phyloP scores from a whole-genome alignment of 2,113 vertebrate species.

The Crocuta crocuta region DNA sequence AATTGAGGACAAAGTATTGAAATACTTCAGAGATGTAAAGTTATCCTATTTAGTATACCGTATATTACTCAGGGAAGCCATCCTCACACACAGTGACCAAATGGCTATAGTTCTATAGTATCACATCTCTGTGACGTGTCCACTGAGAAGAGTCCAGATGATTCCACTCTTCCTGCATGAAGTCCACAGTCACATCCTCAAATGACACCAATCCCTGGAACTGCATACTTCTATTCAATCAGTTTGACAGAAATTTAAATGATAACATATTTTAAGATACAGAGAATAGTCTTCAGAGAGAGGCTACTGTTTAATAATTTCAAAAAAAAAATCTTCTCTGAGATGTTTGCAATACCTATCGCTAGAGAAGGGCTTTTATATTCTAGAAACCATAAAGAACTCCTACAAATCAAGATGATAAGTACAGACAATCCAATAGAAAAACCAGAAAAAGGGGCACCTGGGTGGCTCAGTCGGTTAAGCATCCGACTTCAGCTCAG shows the following conservation, averaged over 20 bases:
- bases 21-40: conserved; percentile 4
- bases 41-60: neutral
- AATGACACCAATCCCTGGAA: conserved; percentile 65
- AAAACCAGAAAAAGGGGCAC: neutral
- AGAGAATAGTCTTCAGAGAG: conserved; percentile 29
- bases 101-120: conserved; percentile 59
- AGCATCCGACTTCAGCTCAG: no score
- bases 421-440: neutral
- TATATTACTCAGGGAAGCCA: conserved; percentile 19
- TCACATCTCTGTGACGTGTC: conserved; percentile 59
- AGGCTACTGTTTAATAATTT: neutral
- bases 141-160: conserved; percentile 37
- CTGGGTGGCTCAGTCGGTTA: no score
- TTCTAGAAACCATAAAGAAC: conserved; percentile 38
- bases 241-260: conserved; percentile 41
- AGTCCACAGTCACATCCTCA: conserved; percentile 62
- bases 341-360: conserved; percentile 2
- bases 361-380: neutral
- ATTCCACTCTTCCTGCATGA: conserved; percentile 56
- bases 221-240: conserved; percentile 34
- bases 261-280: neutral
- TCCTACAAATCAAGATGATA: neutral
- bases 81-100: conserved; percentile 61
- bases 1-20: conserved; percentile 28
- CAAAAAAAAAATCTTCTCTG: neutral